Evolutionary conservation across 53 echinoderm and acorn worm genomes (phyloP), one percentile per base, ranked within the genome.

Genomic region (Arbacia lixula): DNA sequence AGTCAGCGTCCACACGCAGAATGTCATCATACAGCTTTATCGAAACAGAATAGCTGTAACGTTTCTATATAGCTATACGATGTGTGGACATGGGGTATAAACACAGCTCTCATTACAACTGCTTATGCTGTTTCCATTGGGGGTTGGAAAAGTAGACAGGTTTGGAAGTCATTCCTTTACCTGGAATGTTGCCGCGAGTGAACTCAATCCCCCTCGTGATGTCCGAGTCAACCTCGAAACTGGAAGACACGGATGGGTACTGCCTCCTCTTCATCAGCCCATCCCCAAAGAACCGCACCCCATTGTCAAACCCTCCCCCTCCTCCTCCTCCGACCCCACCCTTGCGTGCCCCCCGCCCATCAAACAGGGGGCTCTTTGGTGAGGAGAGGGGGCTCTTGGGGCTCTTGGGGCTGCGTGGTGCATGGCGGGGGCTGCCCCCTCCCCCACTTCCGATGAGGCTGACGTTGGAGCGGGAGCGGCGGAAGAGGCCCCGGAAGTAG

Each of bases 401-500:
- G 53, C 66, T 85, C 60, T 67, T 63, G 25, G 88, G 40, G 54
- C 85, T 85, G 57, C 51, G 72, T 24, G 86, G 75, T 3, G 75
- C 39, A 4, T 77, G 49, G 34, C 85, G 85, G 54, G 91, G 88
- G 83, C 87, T 88, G 64, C 88, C 78, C 35, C 88, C 73, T 2
- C 86, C 85, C 21, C 91, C 87, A 21, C 87, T 76, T 31, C 95
- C 92, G 20, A 94, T 88, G 72, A 94, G 77, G 3, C 90, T 90
- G 76, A 97, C 60, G 84, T 97, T 97, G 72, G 93, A 93, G 68
- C 87, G 91, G 36, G 98, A 97, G 56, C 85, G 81, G 50, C 94
- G 87, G 86, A 97, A 90, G 36, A 97, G 92, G n/a, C 98, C 98
- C 12, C 94, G 83, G 5, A 97, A 84, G 82, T 92, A 94, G 62